Evolutionary conservation across 2,797 vertebrate genomes (phyloP).

Genomic region (Diplodus sargus): DNA sequence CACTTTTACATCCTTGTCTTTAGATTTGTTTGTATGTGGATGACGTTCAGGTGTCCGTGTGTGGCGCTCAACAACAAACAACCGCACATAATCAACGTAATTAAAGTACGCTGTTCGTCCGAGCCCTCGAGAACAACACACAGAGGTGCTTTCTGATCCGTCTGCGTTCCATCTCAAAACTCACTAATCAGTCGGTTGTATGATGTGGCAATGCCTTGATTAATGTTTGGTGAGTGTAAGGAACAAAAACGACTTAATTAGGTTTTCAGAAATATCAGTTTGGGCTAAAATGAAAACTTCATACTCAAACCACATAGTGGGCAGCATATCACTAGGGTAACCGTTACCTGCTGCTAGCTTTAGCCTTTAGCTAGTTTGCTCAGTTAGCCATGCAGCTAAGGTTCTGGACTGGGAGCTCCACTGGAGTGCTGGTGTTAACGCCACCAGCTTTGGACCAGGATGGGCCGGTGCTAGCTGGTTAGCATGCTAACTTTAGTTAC

Average conservation of each 20-base stretch:
- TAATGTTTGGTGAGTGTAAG: not conserved
- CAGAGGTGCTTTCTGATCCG: not conserved
- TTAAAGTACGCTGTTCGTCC: not conserved
- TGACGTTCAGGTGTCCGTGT: conserved; percentile 19
- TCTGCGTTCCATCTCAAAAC: not conserved
- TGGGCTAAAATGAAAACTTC: not conserved
- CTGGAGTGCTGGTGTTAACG: too few relatives aligned
- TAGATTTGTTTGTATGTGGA: not conserved
- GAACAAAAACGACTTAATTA: not conserved
- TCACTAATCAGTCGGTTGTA: not conserved
- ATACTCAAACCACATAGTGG: too few relatives aligned
- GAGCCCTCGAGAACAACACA: not conserved
- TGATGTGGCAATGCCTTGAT: too few relatives aligned
- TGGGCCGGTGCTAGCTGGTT: too few relatives aligned
- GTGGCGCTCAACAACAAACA: conserved; percentile 12
- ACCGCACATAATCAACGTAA: not conserved
- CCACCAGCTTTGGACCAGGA: too few relatives aligned
- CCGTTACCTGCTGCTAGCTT: too few relatives aligned
- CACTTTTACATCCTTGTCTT: not conserved
- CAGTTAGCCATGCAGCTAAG: too few relatives aligned
- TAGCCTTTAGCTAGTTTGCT: too few relatives aligned
- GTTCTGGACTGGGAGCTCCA: too few relatives aligned
- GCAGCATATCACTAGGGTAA: too few relatives aligned
- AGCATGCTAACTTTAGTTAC: too few relatives aligned
- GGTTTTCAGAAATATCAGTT: not conserved